Evolutionary conservation across 2,888 invertebrate species (phyloP).

Genomic region (Macrostomum cliftonense): DNA sequence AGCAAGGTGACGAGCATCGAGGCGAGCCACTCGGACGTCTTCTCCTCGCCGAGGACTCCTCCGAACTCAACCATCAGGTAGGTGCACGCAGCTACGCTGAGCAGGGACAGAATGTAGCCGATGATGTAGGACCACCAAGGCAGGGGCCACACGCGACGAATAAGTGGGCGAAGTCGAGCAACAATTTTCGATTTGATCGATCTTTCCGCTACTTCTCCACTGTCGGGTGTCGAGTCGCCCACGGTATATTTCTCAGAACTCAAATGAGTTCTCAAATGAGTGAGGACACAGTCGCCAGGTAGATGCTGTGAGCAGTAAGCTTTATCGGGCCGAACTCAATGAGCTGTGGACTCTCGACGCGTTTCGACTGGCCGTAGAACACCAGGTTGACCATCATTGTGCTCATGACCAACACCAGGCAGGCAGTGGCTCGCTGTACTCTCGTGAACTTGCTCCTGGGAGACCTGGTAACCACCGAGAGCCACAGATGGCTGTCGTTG

Average conservation of each 20-base stretch:
- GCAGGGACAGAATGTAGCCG: background rate
- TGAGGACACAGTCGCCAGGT: constrained; percentile 37
- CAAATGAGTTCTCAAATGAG: no score
- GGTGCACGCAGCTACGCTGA: background rate
- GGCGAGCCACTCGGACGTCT: constrained; percentile 12
- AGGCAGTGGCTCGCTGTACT: constrained; percentile 14
- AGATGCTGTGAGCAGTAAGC: constrained; percentile 17
- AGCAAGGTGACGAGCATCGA: constrained; percentile 13
- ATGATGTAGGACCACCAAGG: constrained; percentile 6
- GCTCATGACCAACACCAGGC: constrained; percentile 10
- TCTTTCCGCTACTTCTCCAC: no score
- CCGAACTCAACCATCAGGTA: constrained; percentile 8
- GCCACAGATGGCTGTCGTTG: constrained; percentile 17
- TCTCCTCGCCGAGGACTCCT: constrained; percentile 9
- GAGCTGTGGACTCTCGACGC: constrained; percentile 2
- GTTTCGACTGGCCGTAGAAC: constrained; percentile 11
- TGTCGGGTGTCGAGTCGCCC: no score
- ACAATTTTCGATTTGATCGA: no score
- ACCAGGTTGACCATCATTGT: constrained; percentile 14
- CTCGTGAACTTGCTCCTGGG: constrained; percentile 12
- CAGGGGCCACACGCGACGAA: background rate
- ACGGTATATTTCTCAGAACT: no score
- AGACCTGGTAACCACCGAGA: constrained; percentile 17
- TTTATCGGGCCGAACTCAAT: background rate
- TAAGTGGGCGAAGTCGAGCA: no score